phyloP scores from a whole-genome alignment of 2,113 vertebrate species.

The Bombycilla garrulus region DNA sequence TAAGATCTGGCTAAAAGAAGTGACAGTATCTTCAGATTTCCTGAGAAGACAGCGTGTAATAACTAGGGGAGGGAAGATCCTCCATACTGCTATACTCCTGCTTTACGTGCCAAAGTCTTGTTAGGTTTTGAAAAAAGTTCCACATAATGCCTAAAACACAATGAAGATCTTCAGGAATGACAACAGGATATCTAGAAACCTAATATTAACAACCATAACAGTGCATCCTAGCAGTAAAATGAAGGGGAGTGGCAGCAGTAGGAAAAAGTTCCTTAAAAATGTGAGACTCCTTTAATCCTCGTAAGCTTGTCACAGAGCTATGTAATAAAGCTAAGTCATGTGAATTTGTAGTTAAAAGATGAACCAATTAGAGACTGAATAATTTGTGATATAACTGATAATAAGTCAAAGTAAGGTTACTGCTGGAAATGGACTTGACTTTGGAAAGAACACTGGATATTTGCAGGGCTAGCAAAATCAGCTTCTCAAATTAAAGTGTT shows the following conservation, averaged over 20 bases:
- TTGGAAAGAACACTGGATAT: conserved; percentile 53
- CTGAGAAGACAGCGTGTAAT: background rate
- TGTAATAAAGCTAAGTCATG: conserved; percentile 43
- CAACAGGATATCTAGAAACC: background rate
- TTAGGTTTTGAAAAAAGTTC: background rate
- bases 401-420: conserved; percentile 62
- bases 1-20: background rate
- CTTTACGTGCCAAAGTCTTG: background rate
- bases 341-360: conserved; percentile 53
- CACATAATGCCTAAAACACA: background rate
- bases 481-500: conserved; percentile 51
- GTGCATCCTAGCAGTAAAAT: background rate
- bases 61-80: background rate
- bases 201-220: background rate
- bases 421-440: conserved; percentile 60
- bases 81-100: background rate
- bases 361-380: conserved; percentile 52
- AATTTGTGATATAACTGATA: conserved; percentile 59
- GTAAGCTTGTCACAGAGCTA: background rate
- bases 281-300: background rate
- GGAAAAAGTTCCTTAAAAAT: background rate
- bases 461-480: conserved; percentile 43
- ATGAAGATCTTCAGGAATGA: background rate
- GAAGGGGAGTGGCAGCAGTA: background rate
- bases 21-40: background rate